Base-by-base conservation (phyloP, 2,797 vertebrate species). In the Apogon talboti region DNA sequence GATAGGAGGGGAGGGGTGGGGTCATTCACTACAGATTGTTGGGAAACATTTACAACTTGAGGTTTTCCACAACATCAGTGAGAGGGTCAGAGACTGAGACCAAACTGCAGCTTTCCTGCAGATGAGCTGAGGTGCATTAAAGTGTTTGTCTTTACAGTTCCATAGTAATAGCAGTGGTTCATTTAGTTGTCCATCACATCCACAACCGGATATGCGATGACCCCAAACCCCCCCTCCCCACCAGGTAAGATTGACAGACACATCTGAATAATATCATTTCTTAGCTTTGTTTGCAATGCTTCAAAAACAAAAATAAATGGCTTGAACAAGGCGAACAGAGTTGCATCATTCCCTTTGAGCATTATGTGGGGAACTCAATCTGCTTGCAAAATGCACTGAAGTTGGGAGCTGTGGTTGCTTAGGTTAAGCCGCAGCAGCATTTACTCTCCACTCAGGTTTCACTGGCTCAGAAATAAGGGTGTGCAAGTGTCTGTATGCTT, bases 401-500 rank as follows among this genome's bases (percentile, higher is more conserved):
- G 66, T 79, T 30, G 76, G 74, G 82, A 88, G 80, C 84, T 85
- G 87, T 85, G 83, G 88, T 84, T 81, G 81, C 66, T 81, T 72
- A 16, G 61, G 69, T 74, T 35, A 72, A 74, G 81, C 78, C 60
- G 73, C 87, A 90, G 87, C 86, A 85, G 84, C 82, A 81, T 82
- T 82, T 78, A 87, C 80, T 88, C 84, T 84, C 83, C 87, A 87
- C 83, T 88, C 84, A 67, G 79, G 79, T 89, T 87, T 88, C 76
- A 88, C 88, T 94, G 93, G 92, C 92, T 94, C 92, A 93, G 92
- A 93, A 90, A 93, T 85, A 89, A 92, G 83, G 89, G 87, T 91
- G 91, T 93, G 93, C 92, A 92, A 90, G 87, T 87, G 84, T 91
- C 84, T 58, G 65, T 89, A 86, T 83, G 83, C 79, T 89, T 35